Conservation (phyloP, 2,888 invertebrate genomes). For the Hyalella azteca region DNA sequence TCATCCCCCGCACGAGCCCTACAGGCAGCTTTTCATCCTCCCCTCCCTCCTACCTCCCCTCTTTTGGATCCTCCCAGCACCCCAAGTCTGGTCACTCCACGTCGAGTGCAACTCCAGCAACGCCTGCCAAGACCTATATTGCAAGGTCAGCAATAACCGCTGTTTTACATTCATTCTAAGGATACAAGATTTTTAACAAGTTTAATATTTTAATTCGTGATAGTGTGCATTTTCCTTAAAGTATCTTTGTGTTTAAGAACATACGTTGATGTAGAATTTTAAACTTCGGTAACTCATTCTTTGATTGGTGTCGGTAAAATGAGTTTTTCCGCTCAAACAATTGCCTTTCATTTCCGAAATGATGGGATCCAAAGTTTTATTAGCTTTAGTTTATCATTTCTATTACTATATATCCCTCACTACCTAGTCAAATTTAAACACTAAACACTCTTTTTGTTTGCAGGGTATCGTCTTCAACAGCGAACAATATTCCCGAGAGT, state of each 20-base stretch:
- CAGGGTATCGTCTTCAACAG: not conserved
- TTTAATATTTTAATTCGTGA: not conserved
- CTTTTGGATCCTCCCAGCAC: not conserved
- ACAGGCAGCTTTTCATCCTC: conserved; percentile 1
- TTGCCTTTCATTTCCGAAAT: no score
- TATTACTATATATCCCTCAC: no score
- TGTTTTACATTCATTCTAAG: not conserved
- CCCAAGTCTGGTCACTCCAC: not conserved
- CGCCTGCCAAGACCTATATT: conserved; percentile 15
- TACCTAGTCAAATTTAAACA: no score
- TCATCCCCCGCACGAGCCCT: conserved; percentile 22
- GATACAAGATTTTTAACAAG: not conserved
- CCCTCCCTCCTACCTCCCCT: not conserved
- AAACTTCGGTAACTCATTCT: no score
- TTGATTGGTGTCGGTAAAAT: no score
- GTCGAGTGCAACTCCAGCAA: not conserved
- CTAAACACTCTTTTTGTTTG: no score
- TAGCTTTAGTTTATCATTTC: no score
- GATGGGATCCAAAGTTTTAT: no score
- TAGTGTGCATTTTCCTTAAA: not conserved
- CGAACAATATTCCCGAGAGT: not conserved
- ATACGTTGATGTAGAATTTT: no score
- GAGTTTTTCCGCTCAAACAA: no score
- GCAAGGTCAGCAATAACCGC: not conserved
- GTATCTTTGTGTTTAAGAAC: not conserved